phyloP scores from a whole-genome alignment of 2,797 vertebrate genomes.

The Apogon talboti region DNA sequence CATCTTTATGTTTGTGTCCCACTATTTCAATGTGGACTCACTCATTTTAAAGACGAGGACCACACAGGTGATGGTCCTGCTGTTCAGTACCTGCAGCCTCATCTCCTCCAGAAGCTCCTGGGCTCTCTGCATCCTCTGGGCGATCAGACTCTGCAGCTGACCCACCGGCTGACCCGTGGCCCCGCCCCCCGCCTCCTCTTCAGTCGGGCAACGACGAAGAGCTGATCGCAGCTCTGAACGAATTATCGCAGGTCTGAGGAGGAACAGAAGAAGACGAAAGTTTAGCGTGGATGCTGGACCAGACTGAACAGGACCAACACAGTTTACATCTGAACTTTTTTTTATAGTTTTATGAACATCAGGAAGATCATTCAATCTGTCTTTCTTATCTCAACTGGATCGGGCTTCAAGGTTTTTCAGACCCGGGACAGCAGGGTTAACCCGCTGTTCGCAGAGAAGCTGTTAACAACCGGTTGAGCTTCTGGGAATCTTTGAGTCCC shows the following conservation, averaged over 20 bases:
- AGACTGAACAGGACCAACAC: background rate
- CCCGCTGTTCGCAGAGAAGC: too few relatives aligned
- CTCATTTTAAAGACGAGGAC: background rate
- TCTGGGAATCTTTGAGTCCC: too few relatives aligned
- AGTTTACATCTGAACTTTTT: background rate
- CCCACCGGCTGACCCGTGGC: constrained; percentile 81
- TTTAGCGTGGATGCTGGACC: background rate
- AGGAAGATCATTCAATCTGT: too few relatives aligned
- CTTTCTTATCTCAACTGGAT: too few relatives aligned
- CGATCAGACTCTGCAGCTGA: constrained; percentile 92
- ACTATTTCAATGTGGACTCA: background rate
- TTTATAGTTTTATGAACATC: too few relatives aligned
- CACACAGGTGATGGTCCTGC: background rate
- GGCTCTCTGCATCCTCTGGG: constrained; percentile 93
- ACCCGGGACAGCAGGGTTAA: too few relatives aligned
- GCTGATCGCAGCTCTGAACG: constrained; percentile 68
- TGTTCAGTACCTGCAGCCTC: constrained; percentile 83
- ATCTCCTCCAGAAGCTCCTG: constrained; percentile 94
- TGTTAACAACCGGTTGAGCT: too few relatives aligned
- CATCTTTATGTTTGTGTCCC: background rate
- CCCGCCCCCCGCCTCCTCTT: constrained; percentile 73
- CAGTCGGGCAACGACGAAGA: constrained; percentile 61
- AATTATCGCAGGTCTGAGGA: constrained; percentile 68
- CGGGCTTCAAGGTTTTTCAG: too few relatives aligned
- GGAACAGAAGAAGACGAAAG: background rate